Conservation (phyloP, 30 jellyfish, hydroid and myxozoan genomes). For the Cassiopea xamachana region DNA sequence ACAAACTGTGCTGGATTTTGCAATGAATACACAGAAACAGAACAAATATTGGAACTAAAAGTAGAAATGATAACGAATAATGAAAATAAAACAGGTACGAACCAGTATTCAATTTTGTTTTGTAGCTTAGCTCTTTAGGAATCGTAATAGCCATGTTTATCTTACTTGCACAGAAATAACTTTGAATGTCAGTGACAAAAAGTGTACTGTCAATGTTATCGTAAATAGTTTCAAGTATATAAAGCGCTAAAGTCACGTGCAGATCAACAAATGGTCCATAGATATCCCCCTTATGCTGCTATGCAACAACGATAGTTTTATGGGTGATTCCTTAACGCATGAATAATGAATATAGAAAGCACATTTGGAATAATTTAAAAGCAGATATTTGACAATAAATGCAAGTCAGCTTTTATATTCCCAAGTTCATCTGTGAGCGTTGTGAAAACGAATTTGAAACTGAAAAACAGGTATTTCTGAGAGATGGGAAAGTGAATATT, state of each 20-base stretch:
- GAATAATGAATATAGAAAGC: neutral
- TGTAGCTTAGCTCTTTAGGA: neutral
- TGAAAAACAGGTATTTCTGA: neutral
- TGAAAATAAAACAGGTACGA: neutral
- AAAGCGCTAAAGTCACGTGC: neutral
- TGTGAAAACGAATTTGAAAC: neutral
- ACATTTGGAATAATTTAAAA: too few relatives aligned
- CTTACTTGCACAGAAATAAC: neutral
- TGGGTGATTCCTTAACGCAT: neutral
- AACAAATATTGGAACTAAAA: neutral
- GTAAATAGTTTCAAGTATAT: neutral
- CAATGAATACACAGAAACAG: neutral
- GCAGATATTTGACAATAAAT: too few relatives aligned
- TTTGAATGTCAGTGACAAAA: neutral
- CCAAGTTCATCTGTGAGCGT: neutral
- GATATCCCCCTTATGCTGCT: constrained; percentile 3
- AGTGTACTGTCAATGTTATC: neutral
- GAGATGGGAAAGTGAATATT: neutral
- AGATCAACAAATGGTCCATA: neutral
- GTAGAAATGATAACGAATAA: too few relatives aligned
- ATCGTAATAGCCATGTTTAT: constrained; percentile 6
- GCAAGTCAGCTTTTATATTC: too few relatives aligned
- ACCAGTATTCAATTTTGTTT: neutral
- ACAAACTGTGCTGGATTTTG: neutral
- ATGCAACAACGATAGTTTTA: neutral